These are phyloP conservation scores for Caradrina kadenii DNA, from an alignment of 2,888 invertebrate species.

Conservation along the genomic window DNA sequence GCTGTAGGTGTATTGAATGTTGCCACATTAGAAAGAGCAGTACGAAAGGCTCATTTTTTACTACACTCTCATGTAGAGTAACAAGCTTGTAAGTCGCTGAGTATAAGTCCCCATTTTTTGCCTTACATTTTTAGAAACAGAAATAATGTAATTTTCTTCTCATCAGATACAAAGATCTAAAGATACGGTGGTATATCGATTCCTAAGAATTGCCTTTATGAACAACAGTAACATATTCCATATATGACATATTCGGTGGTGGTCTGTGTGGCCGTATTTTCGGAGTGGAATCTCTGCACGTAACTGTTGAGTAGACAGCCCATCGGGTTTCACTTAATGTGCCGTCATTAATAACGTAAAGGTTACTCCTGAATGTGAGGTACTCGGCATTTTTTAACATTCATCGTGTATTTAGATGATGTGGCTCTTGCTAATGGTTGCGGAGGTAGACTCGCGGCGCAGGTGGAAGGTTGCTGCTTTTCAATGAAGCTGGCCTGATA, in stretches of 20 bases:
- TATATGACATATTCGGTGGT: neutral
- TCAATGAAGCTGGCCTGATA: conserved; percentile 36
- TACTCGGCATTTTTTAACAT: conserved; percentile 43
- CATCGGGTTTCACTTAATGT: conserved; percentile 61
- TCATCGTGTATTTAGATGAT: conserved; percentile 47
- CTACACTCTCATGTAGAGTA: no score
- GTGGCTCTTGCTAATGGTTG: conserved; percentile 37
- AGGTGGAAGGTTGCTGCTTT: conserved; percentile 4
- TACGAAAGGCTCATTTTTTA: conserved; percentile 4
- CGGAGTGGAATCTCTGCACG: conserved; percentile 25
- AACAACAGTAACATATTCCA: no score
- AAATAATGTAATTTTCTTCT: no score
- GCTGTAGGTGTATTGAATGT: neutral
- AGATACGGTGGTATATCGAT: no score
- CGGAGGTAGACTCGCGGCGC: conserved; percentile 15
- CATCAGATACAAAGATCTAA: no score
- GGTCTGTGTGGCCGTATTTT: neutral
- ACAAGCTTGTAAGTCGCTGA: no score
- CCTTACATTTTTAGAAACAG: no score
- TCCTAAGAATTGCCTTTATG: no score
- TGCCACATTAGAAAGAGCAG: neutral
- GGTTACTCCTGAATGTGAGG: conserved; percentile 47
- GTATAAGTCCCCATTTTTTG: no score
- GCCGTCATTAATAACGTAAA: conserved; percentile 63
- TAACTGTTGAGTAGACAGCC: neutral